Conservation (phyloP, 2,888 invertebrate genomes). For the Stegophylla sp. region DNA sequence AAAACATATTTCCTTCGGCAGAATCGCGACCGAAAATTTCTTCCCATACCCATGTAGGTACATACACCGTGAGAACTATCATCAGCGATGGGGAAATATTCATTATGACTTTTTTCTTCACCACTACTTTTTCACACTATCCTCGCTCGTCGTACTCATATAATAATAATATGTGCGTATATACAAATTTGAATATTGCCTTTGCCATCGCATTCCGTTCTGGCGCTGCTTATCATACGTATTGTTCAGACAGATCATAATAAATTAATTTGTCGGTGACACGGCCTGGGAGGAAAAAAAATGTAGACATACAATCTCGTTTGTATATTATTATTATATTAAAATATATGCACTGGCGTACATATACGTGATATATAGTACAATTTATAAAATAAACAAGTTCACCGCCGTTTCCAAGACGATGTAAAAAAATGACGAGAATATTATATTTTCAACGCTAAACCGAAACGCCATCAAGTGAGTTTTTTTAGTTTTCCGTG, state of each 20-base stretch:
- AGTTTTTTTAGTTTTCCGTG: background rate
- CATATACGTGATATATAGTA: background rate
- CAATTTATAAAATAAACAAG: background rate
- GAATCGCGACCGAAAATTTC: constrained; percentile 41
- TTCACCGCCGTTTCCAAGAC: background rate
- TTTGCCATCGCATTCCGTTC: background rate
- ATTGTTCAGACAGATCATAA: constrained; percentile 1
- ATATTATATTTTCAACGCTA: background rate
- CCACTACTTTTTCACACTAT: constrained; percentile 4
- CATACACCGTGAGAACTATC: constrained; percentile 30
- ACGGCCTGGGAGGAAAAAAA: no score
- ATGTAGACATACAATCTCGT: background rate
- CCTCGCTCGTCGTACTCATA: background rate
- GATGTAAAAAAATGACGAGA: background rate
- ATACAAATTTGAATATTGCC: background rate
- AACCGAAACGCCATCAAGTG: background rate
- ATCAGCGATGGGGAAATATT: constrained; percentile 13
- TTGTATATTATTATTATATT: no score
- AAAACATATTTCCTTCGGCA: constrained; percentile 8
- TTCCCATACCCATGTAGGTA: constrained; percentile 9
- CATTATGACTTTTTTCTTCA: background rate
- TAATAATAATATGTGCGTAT: background rate
- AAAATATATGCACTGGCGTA: no score
- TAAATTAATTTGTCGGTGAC: constrained; percentile 10
- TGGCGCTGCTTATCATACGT: background rate